Conservation (phyloP, 53 echinoderm and acorn worm species). For the Holothuria scabra region DNA sequence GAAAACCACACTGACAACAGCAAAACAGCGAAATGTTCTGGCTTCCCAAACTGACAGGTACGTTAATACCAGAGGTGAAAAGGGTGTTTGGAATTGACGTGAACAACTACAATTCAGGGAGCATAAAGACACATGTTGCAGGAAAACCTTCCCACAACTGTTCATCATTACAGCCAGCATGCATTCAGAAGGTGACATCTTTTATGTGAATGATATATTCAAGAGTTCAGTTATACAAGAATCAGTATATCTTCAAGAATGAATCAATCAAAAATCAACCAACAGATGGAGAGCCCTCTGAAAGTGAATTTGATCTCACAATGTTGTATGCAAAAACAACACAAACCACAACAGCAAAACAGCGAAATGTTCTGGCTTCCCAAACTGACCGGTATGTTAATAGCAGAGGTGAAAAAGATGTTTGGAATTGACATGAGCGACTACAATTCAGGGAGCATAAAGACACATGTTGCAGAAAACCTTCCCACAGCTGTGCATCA, state of each 20-base stretch:
- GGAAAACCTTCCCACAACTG: conserved; percentile 28
- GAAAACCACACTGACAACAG: no score
- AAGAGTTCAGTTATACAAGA: background rate
- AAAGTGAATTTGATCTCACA: conserved; percentile 2
- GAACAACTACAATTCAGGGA: conserved; percentile 3
- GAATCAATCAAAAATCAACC: background rate
- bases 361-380: no score
- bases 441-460: conserved; percentile 13
- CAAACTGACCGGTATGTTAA: background rate
- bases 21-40: no score
- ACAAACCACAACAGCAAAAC: no score
- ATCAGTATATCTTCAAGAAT: conserved; percentile 1
- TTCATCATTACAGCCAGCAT: background rate
- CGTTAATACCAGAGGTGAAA: no score
- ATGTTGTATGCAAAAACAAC: background rate
- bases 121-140: background rate
- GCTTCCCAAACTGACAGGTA: background rate
- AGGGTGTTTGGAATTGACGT: background rate
- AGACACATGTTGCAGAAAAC: conserved; percentile 9
- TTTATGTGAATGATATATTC: conserved; percentile 12
- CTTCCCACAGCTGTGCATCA: conserved; percentile 27
- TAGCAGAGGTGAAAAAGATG: no score
- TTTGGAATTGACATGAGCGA: background rate
- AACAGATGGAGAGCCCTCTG: background rate
- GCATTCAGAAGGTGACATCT: background rate